Conservation (phyloP, 2,888 invertebrate genomes). For the Drosophila helvetica region DNA sequence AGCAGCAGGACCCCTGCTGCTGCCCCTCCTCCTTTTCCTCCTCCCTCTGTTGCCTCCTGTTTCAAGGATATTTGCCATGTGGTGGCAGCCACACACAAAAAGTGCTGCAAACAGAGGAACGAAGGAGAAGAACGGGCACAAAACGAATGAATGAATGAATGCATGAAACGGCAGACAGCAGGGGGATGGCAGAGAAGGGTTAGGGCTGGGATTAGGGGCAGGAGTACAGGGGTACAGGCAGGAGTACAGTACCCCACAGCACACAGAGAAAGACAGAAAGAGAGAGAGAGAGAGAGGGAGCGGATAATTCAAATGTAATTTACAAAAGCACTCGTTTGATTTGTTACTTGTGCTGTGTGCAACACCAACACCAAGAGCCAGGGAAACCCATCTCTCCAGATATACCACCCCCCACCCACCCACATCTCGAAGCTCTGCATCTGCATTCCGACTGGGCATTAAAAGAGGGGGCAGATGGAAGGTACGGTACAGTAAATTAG, state of each 20-base stretch:
- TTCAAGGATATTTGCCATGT: slow-evolving; percentile 70
- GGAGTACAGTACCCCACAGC: not conserved
- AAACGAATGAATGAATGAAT: slow-evolving; percentile 55
- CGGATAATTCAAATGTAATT: slow-evolving; percentile 79
- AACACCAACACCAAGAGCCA: not conserved
- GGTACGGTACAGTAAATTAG: slow-evolving; percentile 55
- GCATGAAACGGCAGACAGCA: slow-evolving; percentile 22
- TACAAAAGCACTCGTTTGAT: slow-evolving; percentile 80
- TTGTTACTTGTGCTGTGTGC: slow-evolving; percentile 65
- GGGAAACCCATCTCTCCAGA: not conserved
- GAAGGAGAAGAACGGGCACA: slow-evolving; percentile 13
- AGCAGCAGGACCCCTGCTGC: no score
- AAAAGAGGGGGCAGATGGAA: not conserved
- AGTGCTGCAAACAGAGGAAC: slow-evolving; percentile 38
- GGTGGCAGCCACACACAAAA: slow-evolving; percentile 42
- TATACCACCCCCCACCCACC: not conserved
- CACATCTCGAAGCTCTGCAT: slow-evolving; percentile 16
- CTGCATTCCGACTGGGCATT: slow-evolving; percentile 14
- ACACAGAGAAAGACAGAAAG: not conserved
- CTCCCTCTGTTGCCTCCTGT: slow-evolving; percentile 33
- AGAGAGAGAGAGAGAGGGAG: slow-evolving; percentile 16
- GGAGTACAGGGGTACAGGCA: no score
- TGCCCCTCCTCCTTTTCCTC: slow-evolving; percentile 17
- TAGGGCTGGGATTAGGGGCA: not conserved
- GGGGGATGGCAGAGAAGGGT: not conserved